A percentile compares a stretch with the other conserved stretches of the same genome.
phyloP scores from a whole-genome alignment of 2,888 invertebrate genomes.

The Morinoia aosen region DNA sequence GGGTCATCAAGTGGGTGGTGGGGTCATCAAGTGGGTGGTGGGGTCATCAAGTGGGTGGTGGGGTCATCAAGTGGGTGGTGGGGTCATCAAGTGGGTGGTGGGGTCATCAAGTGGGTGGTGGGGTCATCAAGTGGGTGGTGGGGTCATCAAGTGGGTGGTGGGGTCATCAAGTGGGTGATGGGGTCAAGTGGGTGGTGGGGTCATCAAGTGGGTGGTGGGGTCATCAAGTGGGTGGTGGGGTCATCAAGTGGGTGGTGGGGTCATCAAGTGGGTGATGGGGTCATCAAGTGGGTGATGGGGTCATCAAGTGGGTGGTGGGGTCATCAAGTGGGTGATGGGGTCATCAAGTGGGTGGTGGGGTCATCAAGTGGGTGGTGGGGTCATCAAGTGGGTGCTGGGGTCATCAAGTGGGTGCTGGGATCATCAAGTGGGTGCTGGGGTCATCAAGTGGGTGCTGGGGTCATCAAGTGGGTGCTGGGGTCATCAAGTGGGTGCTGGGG shows the following conservation, averaged over 20 bases:
- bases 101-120: too few species aligned
- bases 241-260: not conserved
- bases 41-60: too few species aligned
- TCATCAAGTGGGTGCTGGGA: conserved; percentile 77
- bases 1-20: not conserved
- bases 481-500: conserved; percentile 80
- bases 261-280: too few species aligned
- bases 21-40: not conserved
- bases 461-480: conserved; percentile 80
- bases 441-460: conserved; percentile 80
- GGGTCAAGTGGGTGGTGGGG: not conserved
- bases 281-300: not conserved
- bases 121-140: not conserved
- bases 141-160: not conserved
- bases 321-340: too few species aligned
- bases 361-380: not conserved
- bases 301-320: not conserved
- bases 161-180: not conserved
- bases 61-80: not conserved
- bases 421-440: conserved; percentile 80
- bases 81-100: not conserved
- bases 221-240: not conserved
- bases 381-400: not conserved
- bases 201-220: too few species aligned
- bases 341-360: not conserved